A percentile compares a stretch with the other conserved stretches of the same genome.
These are phyloP conservation scores for Nipponacmea schrenckii DNA, from an alignment of 2,888 invertebrate species.

Conservation along the genomic window DNA sequence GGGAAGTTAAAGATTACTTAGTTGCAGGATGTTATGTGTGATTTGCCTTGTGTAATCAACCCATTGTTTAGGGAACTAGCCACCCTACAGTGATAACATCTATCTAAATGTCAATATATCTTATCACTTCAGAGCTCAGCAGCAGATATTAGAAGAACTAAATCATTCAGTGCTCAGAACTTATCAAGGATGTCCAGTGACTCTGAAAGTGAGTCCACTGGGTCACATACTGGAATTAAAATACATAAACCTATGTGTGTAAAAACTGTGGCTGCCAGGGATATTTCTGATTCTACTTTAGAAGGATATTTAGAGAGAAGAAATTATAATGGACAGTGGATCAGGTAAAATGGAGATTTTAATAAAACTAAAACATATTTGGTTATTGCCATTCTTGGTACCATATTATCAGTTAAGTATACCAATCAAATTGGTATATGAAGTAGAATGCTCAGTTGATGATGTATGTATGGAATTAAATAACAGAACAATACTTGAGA, in stretches of 20 bases:
- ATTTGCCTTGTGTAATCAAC: no score
- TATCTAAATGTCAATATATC: background rate
- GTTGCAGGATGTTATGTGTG: no score
- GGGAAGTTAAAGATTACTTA: no score
- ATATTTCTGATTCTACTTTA: slow-evolving; percentile 29
- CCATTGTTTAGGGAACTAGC: no score
- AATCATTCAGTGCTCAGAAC: slow-evolving; percentile 1
- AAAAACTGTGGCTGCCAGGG: slow-evolving; percentile 38
- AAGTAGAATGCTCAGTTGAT: no score
- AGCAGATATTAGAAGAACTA: background rate
- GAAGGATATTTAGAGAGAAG: slow-evolving; percentile 43
- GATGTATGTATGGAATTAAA: no score
- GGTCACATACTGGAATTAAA: slow-evolving; percentile 3
- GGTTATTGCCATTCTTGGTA: background rate
- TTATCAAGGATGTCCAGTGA: slow-evolving; percentile 5
- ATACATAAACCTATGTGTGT: slow-evolving; percentile 42
- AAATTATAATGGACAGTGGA: slow-evolving; percentile 44
- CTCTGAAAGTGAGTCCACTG: background rate
- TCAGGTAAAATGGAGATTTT: slow-evolving; percentile 37
- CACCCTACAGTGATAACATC: no score
- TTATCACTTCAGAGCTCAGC: background rate
- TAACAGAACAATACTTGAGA: no score
- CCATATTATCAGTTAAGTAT: no score
- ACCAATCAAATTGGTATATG: no score
- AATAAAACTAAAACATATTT: no score